Conservation (phyloP, 2,797 vertebrate species). For the Schizopygopsis malacanthus region DNA sequence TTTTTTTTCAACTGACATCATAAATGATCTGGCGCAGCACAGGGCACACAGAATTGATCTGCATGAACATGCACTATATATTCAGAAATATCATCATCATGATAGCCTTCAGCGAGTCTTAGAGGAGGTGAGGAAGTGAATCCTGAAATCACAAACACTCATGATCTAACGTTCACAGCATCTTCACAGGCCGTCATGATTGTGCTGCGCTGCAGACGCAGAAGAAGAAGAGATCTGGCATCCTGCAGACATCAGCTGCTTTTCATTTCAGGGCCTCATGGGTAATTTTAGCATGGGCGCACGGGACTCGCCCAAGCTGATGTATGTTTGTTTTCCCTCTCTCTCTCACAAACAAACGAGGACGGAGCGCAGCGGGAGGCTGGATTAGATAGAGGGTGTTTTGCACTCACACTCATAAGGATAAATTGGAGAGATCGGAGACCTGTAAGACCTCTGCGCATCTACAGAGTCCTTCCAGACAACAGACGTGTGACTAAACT, state of each 20-base stretch:
- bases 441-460: slow-evolving; percentile 39
- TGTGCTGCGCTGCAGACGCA: not conserved
- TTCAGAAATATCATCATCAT: slow-evolving; percentile 18
- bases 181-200: not conserved
- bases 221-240: not conserved
- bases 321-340: slow-evolving; percentile 57
- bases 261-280: slow-evolving; percentile 39
- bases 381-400: slow-evolving; percentile 48
- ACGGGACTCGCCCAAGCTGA: slow-evolving; percentile 40
- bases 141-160: slow-evolving; percentile 41
- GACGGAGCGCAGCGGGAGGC: slow-evolving; percentile 37
- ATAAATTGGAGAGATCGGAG: slow-evolving; percentile 48
- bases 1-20: not conserved
- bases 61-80: slow-evolving; percentile 25
- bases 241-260: slow-evolving; percentile 47
- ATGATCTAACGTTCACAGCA: slow-evolving; percentile 6
- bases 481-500: slow-evolving; percentile 57
- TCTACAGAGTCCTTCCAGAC: slow-evolving; percentile 49
- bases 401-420: slow-evolving; percentile 44
- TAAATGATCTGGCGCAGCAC: not conserved
- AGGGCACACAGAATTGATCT: not conserved
- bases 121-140: slow-evolving; percentile 11
- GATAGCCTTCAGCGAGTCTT: slow-evolving; percentile 24
- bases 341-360: slow-evolving; percentile 49
- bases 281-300: slow-evolving; percentile 25